phyloP scores from a whole-genome alignment of 2,797 vertebrate species.

The Cyclura pinguis region DNA sequence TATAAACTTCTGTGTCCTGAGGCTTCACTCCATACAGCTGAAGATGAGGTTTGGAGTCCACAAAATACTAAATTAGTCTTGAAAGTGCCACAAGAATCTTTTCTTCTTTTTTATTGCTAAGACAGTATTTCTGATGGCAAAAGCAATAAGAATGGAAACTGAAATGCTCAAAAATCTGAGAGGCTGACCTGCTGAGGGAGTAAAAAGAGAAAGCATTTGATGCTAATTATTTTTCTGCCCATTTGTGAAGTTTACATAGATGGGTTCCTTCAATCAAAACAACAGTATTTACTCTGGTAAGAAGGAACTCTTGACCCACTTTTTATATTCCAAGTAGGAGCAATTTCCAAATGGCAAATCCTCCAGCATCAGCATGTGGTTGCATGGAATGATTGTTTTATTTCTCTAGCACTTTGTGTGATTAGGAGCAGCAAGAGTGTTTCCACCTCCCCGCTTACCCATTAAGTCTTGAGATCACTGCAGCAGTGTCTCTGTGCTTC shows the following conservation, averaged over 20 bases:
- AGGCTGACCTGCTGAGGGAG: neutral
- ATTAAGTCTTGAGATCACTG: neutral
- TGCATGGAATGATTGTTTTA: slow-evolving; percentile 6
- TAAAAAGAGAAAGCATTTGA: neutral
- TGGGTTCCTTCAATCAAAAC: slow-evolving; percentile 4
- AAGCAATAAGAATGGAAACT: slow-evolving; percentile 2
- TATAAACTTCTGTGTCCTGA: too few relatives aligned
- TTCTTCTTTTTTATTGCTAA: neutral
- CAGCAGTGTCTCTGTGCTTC: neutral
- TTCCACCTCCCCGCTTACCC: neutral
- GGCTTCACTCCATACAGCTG: too few relatives aligned
- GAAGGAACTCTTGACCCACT: slow-evolving; percentile 21
- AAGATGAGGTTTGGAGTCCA: too few relatives aligned
- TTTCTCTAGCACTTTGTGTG: slow-evolving; percentile 31
- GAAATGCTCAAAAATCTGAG: neutral
- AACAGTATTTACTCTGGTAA: slow-evolving; percentile 7
- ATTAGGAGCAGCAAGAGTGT: slow-evolving; percentile 9
- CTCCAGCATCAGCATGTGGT: slow-evolving; percentile 3
- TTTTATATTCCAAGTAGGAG: slow-evolving; percentile 27
- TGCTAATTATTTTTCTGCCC: neutral
- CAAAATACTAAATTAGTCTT: too few relatives aligned
- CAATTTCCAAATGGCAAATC: slow-evolving; percentile 33
- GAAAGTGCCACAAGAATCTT: neutral
- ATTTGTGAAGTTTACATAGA: neutral
- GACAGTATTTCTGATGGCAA: neutral